phyloP scores from a whole-genome alignment of 2,797 vertebrate genomes.

The Toxotes lorentzi region DNA sequence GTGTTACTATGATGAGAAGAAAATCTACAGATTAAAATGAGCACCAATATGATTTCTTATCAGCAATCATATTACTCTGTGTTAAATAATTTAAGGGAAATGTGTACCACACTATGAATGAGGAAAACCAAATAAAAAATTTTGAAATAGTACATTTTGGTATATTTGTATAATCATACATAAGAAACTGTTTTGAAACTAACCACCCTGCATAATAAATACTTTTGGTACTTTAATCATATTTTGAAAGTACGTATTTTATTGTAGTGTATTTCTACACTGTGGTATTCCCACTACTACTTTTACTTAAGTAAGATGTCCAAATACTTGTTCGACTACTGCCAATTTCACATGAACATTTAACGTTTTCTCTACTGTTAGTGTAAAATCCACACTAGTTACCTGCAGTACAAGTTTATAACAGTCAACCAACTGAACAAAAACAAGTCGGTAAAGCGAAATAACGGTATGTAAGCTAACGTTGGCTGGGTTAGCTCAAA shows the following conservation, averaged over 20 bases:
- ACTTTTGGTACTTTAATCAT: too few species aligned
- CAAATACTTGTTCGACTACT: too few species aligned
- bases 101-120: neutral
- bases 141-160: neutral
- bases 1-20: neutral
- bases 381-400: neutral
- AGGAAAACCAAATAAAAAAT: neutral
- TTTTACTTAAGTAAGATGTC: too few species aligned
- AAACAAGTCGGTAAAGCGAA: neutral
- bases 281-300: too few species aligned
- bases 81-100: neutral
- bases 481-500: fast-evolving
- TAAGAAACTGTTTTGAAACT: too few species aligned
- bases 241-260: too few species aligned
- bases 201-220: too few species aligned
- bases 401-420: neutral
- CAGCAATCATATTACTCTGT: neutral
- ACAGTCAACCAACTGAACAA: neutral
- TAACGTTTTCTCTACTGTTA: neutral
- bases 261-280: too few species aligned
- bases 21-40: neutral
- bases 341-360: too few species aligned
- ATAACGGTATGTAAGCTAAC: neutral
- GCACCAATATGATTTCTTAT: neutral
- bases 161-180: neutral